Conservation (phyloP, 1,140 invertebrate genomes). For the Heliothis subflexa region DNA sequence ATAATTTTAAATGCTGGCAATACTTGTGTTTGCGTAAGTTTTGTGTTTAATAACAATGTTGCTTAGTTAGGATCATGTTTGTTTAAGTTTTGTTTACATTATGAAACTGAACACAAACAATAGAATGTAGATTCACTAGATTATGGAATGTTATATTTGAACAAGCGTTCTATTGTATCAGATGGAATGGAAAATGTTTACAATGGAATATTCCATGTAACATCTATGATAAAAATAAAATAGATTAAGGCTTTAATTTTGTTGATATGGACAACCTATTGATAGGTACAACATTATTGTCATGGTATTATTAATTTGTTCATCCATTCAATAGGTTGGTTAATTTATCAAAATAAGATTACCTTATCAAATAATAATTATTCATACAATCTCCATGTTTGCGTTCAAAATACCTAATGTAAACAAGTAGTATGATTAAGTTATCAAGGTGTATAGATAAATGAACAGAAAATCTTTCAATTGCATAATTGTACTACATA, state of each 20-base stretch:
- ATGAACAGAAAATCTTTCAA: slow-evolving; percentile 14
- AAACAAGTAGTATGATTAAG: slow-evolving; percentile 28
- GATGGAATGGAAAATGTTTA: not conserved
- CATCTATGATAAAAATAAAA: not conserved
- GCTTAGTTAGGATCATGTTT: not conserved
- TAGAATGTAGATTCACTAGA: not conserved
- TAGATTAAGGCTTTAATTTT: not conserved
- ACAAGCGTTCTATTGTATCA: not conserved
- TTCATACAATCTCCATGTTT: not conserved
- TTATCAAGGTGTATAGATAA: slow-evolving; percentile 41
- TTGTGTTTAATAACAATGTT: not conserved
- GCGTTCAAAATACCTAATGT: slow-evolving; percentile 20
- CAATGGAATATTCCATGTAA: not conserved
- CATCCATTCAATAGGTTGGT: not conserved
- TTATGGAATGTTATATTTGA: slow-evolving; percentile 10
- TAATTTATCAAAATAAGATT: slow-evolving; percentile 2
- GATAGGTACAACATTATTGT: not conserved
- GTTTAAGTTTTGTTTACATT: slow-evolving; percentile 43
- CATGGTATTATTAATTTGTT: not conserved
- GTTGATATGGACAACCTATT: not conserved
- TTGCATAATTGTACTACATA: slow-evolving; percentile 1
- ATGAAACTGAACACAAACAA: slow-evolving; percentile 33
- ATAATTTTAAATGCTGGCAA: slow-evolving; percentile 18
- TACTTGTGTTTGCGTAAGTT: not conserved
- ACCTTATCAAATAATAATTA: not conserved